phyloP scores from a whole-genome alignment of 2,113 vertebrate genomes.

The Plecotus auritus region DNA sequence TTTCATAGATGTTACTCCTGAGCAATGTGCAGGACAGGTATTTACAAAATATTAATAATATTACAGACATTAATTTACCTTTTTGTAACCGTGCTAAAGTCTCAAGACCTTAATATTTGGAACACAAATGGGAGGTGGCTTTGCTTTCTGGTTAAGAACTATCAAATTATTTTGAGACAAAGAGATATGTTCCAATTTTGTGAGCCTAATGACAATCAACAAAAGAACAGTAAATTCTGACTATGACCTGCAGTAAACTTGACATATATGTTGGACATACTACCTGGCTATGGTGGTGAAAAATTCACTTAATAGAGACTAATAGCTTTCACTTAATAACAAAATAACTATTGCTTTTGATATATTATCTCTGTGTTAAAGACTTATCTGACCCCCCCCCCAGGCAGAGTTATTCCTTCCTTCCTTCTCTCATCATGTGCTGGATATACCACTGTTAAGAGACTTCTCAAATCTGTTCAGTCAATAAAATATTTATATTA shows the following conservation, averaged over 20 bases:
- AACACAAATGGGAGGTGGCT: background rate
- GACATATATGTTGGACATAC: background rate
- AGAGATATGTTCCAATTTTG: background rate
- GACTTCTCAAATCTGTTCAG: constrained; percentile 2
- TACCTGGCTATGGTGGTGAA: background rate
- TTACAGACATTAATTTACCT: background rate
- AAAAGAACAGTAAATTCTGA: background rate
- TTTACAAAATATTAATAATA: background rate
- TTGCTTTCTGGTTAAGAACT: constrained; percentile 7
- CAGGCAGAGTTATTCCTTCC: background rate
- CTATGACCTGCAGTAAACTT: background rate
- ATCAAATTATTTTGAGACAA: constrained; percentile 9
- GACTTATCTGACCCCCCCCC: background rate
- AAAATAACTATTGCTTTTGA: background rate
- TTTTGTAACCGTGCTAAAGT: background rate
- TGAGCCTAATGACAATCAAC: background rate
- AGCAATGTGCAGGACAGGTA: background rate
- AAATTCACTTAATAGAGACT: background rate
- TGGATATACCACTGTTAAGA: background rate
- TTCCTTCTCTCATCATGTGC: background rate
- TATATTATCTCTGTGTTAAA: background rate
- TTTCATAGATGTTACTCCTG: background rate
- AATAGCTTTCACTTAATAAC: background rate
- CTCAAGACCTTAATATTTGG: background rate
- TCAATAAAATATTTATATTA: constrained; percentile 33